Base-by-base conservation (phyloP, 35 echinoderm and acorn worm species). In the Ophiothrix spiculata region DNA sequence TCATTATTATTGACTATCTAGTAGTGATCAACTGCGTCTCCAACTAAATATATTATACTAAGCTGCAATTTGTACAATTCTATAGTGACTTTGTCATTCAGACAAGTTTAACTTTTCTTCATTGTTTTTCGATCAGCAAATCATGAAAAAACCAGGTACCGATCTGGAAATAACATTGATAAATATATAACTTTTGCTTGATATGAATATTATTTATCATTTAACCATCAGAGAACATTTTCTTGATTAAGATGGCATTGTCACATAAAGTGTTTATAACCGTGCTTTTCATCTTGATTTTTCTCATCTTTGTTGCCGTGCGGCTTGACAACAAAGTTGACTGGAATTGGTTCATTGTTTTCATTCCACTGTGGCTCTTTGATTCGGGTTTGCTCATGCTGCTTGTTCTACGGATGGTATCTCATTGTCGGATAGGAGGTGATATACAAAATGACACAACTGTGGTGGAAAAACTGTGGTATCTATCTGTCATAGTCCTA, bases 261-360 rank as follows among this genome's bases (percentile, higher is more conserved):
- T 73, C 85, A 56, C 92, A 90, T 33, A 87, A 86, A 56, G 89
- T 91, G 13, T 37, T 91, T 15, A 36, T 90, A n/a, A 91, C 91
- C 17, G 93, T 85, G 36, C 38, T 94, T 39, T 94, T 91, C 40
- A 86, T 60, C 10, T 64, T 94, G 1, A 31, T 93, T 35, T 98
- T 98, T 64, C 46, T 98, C 21, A 94, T 93, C 37, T 75, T 98
- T 41, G 39, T 94, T 40, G 91, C 95, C 11, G 75, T 93, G 4
- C 90, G 86, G 19, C 78, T 98, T 56, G 88, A 91, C 56, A 56
- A 90, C 33, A 91, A 88, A 33, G 56, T 75, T 0, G 86, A 80
- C 3, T 97, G 95, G 95, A 98, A 98, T 81, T 98, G 95, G 95
- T 98, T 98, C 77, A 81, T 98, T 0, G 87, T 98, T 31, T 98